phyloP scores from a whole-genome alignment of 2,888 invertebrate genomes.

The Cryptus armator region DNA sequence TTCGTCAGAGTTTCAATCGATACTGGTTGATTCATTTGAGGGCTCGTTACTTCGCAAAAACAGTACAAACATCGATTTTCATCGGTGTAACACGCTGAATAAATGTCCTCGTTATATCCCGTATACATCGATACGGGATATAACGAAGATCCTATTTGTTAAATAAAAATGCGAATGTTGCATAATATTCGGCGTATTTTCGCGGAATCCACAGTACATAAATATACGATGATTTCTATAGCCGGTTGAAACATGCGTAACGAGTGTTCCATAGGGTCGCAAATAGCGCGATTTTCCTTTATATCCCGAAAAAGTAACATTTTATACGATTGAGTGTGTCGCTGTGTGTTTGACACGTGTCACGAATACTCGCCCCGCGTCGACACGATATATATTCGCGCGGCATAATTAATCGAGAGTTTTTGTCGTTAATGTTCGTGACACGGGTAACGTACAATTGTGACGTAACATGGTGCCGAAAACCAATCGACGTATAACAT shows the following conservation, averaged over 20 bases:
- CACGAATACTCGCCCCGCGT: not conserved
- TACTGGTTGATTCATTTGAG: conserved; percentile 5
- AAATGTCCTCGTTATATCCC: not conserved
- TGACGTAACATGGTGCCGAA: not conserved
- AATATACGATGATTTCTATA: not conserved
- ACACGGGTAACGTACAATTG: not conserved
- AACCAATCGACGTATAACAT: conserved; percentile 5
- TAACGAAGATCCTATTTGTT: not conserved
- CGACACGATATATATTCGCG: not conserved
- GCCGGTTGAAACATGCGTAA: not conserved
- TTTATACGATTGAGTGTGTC: not conserved
- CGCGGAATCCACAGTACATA: not conserved
- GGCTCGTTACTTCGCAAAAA: conserved; percentile 1
- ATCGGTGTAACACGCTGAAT: not conserved
- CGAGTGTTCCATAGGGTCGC: not conserved
- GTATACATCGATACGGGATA: not conserved
- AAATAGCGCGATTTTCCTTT: not conserved
- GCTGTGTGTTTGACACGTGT: conserved; percentile 1
- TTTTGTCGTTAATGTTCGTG: not conserved
- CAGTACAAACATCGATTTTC: not conserved
- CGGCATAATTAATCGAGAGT: not conserved
- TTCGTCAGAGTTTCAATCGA: not conserved
- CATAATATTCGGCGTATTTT: not conserved
- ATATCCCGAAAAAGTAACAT: not conserved
- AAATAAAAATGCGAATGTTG: not conserved